phyloP scores from a whole-genome alignment of 2,888 invertebrate species.

The Lutraria lutraria region DNA sequence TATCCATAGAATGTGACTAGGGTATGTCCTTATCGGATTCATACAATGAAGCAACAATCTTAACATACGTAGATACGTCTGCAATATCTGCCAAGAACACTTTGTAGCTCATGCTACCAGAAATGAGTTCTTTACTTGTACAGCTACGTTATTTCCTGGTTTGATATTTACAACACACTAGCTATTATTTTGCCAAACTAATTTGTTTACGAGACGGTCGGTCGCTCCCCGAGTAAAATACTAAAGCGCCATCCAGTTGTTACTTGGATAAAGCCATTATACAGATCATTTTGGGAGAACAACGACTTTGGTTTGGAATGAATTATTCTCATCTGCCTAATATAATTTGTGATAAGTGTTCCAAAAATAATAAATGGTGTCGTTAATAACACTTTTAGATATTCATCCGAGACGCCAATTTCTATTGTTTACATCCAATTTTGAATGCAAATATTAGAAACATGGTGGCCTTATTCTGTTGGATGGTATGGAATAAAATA shows the following conservation, averaged over 20 bases:
- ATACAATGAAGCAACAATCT: background rate
- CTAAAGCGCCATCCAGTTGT: background rate
- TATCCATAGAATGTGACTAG: background rate
- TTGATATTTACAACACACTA: background rate
- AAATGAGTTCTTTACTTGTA: background rate
- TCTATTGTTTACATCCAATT: background rate
- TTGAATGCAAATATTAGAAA: background rate
- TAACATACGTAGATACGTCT: background rate
- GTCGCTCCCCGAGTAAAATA: background rate
- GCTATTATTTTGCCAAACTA: constrained; percentile 2
- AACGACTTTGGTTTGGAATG: background rate
- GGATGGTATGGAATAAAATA: too few relatives aligned
- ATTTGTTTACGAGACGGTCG: background rate
- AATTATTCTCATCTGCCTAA: background rate
- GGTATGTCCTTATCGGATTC: background rate
- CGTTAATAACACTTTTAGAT: background rate
- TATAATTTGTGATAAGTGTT: background rate
- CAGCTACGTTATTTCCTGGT: background rate
- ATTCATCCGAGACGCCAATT: background rate
- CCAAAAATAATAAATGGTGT: background rate
- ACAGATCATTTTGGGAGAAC: background rate
- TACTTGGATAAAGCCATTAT: background rate
- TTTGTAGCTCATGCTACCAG: background rate
- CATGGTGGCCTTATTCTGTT: background rate
- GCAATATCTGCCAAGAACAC: background rate